These are phyloP conservation scores for Lithodes maja DNA, from an alignment of 2,888 invertebrate species.

Conservation along the genomic window DNA sequence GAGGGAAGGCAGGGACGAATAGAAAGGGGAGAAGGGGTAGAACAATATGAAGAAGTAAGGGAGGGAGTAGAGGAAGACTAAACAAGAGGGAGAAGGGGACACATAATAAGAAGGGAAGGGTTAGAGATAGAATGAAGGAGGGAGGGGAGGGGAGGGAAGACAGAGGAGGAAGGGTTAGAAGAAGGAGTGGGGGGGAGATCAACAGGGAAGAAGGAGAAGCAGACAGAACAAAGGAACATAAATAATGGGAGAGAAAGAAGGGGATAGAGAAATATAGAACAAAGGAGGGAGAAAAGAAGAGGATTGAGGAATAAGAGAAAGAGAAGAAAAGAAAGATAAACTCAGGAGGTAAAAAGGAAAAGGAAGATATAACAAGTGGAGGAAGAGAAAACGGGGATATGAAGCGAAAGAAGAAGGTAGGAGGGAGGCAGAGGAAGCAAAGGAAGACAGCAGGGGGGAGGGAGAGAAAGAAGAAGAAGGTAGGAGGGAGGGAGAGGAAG, in stretches of 20 bases:
- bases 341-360: not conserved
- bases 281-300: not conserved
- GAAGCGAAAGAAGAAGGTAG: not conserved
- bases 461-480: not conserved
- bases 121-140: not conserved
- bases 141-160: not conserved
- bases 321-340: not conserved
- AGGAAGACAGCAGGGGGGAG: not conserved
- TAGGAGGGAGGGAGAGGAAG: not conserved
- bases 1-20: not conserved
- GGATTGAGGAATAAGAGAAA: not conserved
- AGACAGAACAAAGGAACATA: not conserved
- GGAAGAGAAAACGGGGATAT: not conserved
- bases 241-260: not conserved
- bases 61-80: not conserved
- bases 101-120: not conserved
- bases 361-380: not conserved
- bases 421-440: not conserved
- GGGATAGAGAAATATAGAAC: not conserved
- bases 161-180: not conserved
- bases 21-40: not conserved
- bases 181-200: not conserved
- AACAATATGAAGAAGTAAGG: not conserved
- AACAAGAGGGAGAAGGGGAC: too few relatives aligned
- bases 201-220: not conserved